phyloP scores from a whole-genome alignment of 2,797 vertebrate genomes.

The Leptatherina wallacei region DNA sequence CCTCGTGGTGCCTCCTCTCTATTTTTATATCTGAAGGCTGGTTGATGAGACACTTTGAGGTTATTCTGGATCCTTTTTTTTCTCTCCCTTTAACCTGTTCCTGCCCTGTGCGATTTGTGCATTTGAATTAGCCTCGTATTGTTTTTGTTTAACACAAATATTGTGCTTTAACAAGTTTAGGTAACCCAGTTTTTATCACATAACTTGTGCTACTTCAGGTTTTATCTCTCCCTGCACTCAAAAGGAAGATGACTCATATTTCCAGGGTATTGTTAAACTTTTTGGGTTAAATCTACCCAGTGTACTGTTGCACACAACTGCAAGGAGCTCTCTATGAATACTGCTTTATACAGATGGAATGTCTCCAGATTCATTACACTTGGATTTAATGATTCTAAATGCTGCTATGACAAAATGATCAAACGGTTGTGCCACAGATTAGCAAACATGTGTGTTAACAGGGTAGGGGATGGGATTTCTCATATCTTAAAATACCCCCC shows the following conservation, averaged over 20 bases:
- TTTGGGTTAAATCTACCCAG: neutral
- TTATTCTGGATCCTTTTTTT: slow-evolving; percentile 22
- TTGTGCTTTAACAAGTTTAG: neutral
- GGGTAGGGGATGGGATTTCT: neutral
- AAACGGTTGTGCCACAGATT: neutral
- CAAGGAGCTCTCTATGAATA: neutral
- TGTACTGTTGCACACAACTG: neutral
- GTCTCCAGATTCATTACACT: neutral
- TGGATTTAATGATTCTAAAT: neutral
- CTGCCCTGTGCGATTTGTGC: neutral
- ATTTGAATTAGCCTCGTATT: neutral
- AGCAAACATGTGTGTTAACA: neutral
- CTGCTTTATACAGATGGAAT: no score
- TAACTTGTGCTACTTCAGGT: neutral
- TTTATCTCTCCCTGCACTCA: neutral
- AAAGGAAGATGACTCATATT: neutral
- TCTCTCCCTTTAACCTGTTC: neutral
- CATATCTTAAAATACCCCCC: neutral
- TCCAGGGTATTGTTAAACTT: neutral
- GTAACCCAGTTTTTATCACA: neutral
- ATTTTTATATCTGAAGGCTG: slow-evolving; percentile 62
- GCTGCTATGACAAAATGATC: neutral
- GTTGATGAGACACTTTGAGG: slow-evolving; percentile 25
- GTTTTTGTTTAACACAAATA: neutral
- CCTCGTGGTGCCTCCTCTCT: slow-evolving; percentile 47